Conservation (phyloP, 2,888 invertebrate genomes). For the Shargacucullia verbasci region DNA sequence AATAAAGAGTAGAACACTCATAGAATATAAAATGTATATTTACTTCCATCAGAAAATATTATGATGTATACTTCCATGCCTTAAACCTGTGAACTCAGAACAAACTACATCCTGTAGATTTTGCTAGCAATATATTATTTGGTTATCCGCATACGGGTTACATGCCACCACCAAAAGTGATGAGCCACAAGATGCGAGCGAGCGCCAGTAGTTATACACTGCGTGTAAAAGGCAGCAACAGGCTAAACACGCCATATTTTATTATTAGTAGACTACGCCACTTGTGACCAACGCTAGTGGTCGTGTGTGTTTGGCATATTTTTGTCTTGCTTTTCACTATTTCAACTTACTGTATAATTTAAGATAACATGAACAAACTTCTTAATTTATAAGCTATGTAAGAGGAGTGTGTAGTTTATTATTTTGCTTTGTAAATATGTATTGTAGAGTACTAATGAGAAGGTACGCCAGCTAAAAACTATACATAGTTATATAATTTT, state of each 20-base stretch:
- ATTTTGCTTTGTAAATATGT: slow-evolving; percentile 43
- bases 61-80: slow-evolving; percentile 17
- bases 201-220: neutral
- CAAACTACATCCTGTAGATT: neutral
- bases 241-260: neutral
- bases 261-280: neutral
- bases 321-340: slow-evolving; percentile 2
- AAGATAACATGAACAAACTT: slow-evolving; percentile 14
- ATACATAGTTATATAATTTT: slow-evolving; percentile 9
- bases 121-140: neutral
- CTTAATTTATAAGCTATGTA: slow-evolving; percentile 30
- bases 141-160: neutral
- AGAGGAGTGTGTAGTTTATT: slow-evolving; percentile 35
- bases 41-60: no score
- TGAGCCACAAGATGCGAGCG: neutral
- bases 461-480: slow-evolving; percentile 25
- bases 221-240: neutral
- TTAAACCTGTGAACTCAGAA: slow-evolving; percentile 10
- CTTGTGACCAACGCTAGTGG: slow-evolving; percentile 18
- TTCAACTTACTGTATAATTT: slow-evolving; percentile 13
- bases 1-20: no score
- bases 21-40: no score
- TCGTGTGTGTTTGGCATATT: neutral
- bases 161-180: slow-evolving; percentile 18
- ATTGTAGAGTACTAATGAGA: slow-evolving; percentile 28